Conservation (phyloP, 2,888 invertebrate species). For the Chrysomela aeneicollis region DNA sequence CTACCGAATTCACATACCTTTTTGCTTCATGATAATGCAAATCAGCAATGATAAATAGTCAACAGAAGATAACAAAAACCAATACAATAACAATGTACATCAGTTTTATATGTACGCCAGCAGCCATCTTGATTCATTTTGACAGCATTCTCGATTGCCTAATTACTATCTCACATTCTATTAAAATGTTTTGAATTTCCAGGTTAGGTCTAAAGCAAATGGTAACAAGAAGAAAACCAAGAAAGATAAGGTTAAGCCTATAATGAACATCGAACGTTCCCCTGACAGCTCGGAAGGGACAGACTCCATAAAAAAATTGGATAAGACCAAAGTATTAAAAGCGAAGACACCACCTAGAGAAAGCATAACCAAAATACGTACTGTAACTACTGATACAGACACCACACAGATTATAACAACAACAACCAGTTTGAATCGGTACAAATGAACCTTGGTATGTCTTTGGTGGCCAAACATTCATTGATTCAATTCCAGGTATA, state of each 20-base stretch:
- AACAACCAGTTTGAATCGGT: conserved; percentile 55
- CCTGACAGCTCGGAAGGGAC: conserved; percentile 28
- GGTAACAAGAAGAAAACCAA: conserved; percentile 51
- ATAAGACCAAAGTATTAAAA: conserved; percentile 14
- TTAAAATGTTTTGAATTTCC: conserved; percentile 2
- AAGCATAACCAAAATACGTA: conserved; percentile 45
- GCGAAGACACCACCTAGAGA: conserved; percentile 47
- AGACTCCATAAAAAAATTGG: conserved; percentile 26
- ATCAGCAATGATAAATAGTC: too few species aligned
- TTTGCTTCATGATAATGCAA: too few species aligned
- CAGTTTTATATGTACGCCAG: too few species aligned
- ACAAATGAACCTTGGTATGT: not conserved
- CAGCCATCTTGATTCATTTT: too few species aligned
- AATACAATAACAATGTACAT: too few species aligned
- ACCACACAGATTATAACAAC: conserved; percentile 54
- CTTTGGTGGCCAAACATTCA: not conserved
- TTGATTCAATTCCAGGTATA: conserved; percentile 44
- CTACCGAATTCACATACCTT: too few species aligned
- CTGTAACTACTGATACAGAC: conserved; percentile 52
- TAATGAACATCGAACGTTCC: conserved; percentile 30
- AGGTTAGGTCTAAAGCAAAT: conserved; percentile 45
- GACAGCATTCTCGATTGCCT: too few species aligned
- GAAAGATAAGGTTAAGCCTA: conserved; percentile 42
- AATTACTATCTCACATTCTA: too few species aligned
- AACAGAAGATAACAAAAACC: too few species aligned